Evolutionary conservation across 2,888 invertebrate genomes (phyloP), one percentile per base, ranked within the genome.

Genomic region (Cryptocephalus primarius): DNA sequence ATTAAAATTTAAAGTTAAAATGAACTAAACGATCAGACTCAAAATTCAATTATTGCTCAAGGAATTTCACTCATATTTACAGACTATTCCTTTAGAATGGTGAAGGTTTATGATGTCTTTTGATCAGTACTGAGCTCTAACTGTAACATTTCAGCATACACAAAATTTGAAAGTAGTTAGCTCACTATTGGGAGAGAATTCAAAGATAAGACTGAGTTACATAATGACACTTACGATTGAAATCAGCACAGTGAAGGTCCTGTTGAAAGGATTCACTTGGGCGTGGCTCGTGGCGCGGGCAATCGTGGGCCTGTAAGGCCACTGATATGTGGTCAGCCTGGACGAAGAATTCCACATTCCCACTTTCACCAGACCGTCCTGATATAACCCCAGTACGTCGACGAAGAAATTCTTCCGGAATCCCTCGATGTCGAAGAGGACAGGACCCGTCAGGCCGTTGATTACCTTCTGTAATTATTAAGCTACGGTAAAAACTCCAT

Each of bases 361-460:
- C 40, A 85, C 66, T 70, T 80, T 81, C 55, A 74, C 74, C 52
- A 85, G 69, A 0, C 85, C 85, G 51, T 76, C 73, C 9, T 74
- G 68, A 47, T 75, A 75, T 39, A 88, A 63, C 70, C 83, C 82
- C 9, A 85, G 62, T 41, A 88, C 69, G 46, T 87, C 85, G 48
- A 87, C 63, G 54, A 75, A 72, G 56, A 87, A 81, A 59, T 83
- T 80, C 8, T 77, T 80, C 46, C 88, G 75, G 53, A 83, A 77
- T 4, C 93, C 93, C 61, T 84, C 78, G 48, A 79, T 75, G 64
- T 91, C 85, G 62, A 92, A 88, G 64, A 79, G 80, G 38, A 92
- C 79, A 22, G 76, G 65, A 9, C 91, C 90, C 1, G 88, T 84
- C 48, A 90, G 66, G 10, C 90, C 90, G 57, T 78, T 73, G 54